Conservation (phyloP, 2,113 vertebrate species). For the Ceyx cyanopectus region DNA sequence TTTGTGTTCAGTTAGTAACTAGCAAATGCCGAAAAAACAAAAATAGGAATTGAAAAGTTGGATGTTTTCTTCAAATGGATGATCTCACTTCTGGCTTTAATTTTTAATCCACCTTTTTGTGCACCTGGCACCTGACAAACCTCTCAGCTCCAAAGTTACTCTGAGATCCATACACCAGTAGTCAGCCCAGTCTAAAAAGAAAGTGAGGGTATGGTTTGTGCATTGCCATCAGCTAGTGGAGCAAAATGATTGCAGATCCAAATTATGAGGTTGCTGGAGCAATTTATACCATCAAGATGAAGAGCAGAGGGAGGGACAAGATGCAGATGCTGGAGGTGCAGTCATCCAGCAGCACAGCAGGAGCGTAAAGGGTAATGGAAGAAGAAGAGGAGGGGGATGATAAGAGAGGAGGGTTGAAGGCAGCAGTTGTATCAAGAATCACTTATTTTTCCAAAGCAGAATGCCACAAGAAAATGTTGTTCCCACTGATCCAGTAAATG, state of each 20-base stretch:
- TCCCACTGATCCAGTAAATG: conserved; percentile 23
- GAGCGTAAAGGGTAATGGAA: neutral
- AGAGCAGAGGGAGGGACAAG: neutral
- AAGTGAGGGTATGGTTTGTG: neutral
- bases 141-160: neutral
- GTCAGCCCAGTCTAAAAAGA: neutral
- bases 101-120: neutral
- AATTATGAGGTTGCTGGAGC: conserved; percentile 15
- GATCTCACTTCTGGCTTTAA: neutral
- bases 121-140: neutral
- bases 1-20: neutral
- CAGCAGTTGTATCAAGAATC: neutral
- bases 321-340: conserved; percentile 16
- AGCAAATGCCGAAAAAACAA: neutral
- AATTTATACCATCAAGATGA: neutral
- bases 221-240: neutral
- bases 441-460: rapidly evolving
- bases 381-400: neutral
- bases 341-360: conserved; percentile 1
- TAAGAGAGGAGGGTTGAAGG: neutral
- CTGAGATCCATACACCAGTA: neutral
- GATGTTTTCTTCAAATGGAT: neutral
- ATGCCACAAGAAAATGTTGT: neutral
- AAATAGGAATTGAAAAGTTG: neutral
- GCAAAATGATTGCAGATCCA: conserved; percentile 1